Percentiles rank a stretch among this genome's conserved stretches.
Evolutionary conservation across 2,113 vertebrate genomes (phyloP).

Genomic region (Lophochroa leadbeateri): DNA sequence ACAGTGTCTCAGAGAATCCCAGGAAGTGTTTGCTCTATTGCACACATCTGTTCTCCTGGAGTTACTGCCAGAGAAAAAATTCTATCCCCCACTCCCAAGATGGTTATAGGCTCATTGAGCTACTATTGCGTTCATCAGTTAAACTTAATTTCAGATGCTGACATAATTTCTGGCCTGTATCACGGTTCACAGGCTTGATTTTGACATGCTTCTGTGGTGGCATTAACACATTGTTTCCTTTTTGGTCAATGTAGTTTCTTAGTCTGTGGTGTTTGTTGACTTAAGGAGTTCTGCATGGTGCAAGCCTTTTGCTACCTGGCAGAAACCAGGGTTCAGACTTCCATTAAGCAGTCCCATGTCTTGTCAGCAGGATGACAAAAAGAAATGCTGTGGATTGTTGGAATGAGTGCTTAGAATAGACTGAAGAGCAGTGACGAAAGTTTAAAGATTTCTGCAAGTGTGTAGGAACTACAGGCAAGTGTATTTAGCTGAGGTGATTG

Average conservation of each 20-base stretch:
- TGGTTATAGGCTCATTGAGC: not conserved
- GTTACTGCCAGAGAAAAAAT: not conserved
- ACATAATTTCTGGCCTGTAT: not conserved
- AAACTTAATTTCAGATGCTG: not conserved
- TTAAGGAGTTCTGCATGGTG: not conserved
- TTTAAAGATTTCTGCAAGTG: not conserved
- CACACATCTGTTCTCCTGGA: not conserved
- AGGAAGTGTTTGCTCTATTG: not conserved
- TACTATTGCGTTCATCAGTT: not conserved
- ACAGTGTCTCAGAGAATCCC: not conserved
- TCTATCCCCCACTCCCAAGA: fast-evolving
- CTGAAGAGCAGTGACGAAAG: not conserved
- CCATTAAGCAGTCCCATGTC: fast-evolving
- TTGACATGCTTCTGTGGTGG: not conserved
- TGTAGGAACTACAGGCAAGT: not conserved
- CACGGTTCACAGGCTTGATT: not conserved
- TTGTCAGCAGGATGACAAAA: not conserved
- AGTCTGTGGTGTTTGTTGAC: not conserved
- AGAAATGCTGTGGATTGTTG: not conserved
- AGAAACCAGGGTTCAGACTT: not conserved
- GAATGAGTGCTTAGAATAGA: not conserved
- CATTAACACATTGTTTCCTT: not conserved
- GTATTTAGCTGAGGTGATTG: not conserved
- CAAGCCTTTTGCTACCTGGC: not conserved
- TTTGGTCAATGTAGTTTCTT: not conserved